Evolutionary conservation across 2,797 vertebrate species (phyloP), one percentile per base, ranked within the genome.

Genomic region (Ispidina lecontei): DNA sequence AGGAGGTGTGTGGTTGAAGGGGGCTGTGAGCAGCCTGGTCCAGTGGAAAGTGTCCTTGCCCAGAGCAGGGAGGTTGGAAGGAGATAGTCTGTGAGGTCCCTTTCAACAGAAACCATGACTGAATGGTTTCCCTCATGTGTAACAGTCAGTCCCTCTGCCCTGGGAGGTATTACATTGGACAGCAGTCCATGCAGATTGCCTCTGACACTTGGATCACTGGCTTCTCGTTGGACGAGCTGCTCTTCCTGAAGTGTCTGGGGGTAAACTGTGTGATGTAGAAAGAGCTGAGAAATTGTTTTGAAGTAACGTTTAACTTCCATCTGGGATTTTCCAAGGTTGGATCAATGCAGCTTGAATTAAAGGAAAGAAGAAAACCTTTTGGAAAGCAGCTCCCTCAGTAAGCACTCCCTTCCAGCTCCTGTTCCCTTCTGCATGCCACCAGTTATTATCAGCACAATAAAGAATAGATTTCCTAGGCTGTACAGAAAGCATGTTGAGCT

Each of bases 401-500:
- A 76, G 31, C 93, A 55, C 67, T 76, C 71, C 28, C 65, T 1
- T 72, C 62, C n/a, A 79, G 51, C 28, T 86, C 69, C 67, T 55
- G 37, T 70, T 75, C 79, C 78, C 47, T 73, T 82, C 59, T 67
- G 65, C 60, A 9, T 22, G 79, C 41, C 71, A 68, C 64, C 90
- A 87, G 54, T 94, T 96, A 84, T 85, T 95, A 93, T 74, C 75
- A 87, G 64, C 84, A 84, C 82, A 76, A 58, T 93, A 92, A 91
- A 93, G 89, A 96, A 77, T 87, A 89, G 77, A 62, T 91, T 91
- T 94, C 74, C 74, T 78, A 73, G 74, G 91, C 92, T 94, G 31
- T 85, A 29, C 83, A 56, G 63, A 78, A 95, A 76, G 89, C 75
- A 92, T 87, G 60, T 83, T 90, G 87, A 95, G 59, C 87, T 89